Percentiles rank a stretch among this genome's conserved stretches.
These are phyloP conservation scores for Syrista parreyssii DNA, from an alignment of 2,888 invertebrate genomes.

Conservation along the genomic window DNA sequence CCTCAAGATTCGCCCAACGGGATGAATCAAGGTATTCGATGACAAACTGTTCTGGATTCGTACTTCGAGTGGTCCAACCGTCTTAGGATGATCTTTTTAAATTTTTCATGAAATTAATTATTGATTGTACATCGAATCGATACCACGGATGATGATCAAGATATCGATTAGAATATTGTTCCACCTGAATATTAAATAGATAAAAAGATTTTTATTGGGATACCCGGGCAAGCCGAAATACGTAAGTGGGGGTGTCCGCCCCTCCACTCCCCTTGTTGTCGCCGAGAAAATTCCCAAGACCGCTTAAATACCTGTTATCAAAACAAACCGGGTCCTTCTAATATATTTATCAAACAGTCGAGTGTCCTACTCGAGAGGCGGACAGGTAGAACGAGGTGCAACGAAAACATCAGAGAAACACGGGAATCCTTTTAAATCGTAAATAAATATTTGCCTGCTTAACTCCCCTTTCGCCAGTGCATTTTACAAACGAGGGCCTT, in stretches of 20 bases:
- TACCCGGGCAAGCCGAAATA: slow-evolving; percentile 23
- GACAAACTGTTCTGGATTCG: background rate
- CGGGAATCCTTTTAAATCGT: slow-evolving; percentile 57
- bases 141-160: slow-evolving; percentile 26
- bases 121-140: background rate
- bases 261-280: background rate
- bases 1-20: background rate
- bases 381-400: slow-evolving; percentile 34
- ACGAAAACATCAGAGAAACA: slow-evolving; percentile 37
- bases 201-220: slow-evolving; percentile 33
- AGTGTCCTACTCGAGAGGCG: slow-evolving; percentile 30
- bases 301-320: slow-evolving; percentile 53
- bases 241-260: background rate
- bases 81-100: background rate
- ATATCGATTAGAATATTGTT: background rate
- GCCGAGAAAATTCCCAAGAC: slow-evolving; percentile 30
- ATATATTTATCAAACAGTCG: slow-evolving; percentile 59
- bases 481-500: background rate
- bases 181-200: background rate
- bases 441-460: slow-evolving; percentile 56
- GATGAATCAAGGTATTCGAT: background rate
- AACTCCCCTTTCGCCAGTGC: slow-evolving; percentile 17
- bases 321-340: slow-evolving; percentile 53
- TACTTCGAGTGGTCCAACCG: background rate
- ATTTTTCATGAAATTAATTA: background rate